Conservation (phyloP, 2,113 vertebrate species). For the Struthidea cinerea region DNA sequence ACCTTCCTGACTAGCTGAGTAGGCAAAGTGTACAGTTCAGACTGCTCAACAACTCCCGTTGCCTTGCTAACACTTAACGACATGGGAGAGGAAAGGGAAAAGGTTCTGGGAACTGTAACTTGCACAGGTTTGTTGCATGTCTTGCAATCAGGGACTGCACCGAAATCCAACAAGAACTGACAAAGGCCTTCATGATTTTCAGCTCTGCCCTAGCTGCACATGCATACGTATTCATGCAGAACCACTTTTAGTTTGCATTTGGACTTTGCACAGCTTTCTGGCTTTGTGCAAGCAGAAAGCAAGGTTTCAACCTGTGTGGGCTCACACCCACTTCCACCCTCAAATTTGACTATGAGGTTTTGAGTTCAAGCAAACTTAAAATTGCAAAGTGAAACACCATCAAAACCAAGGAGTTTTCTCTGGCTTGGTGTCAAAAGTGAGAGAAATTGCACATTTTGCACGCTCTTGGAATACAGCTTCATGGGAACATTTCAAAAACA, state of each 20-base stretch:
- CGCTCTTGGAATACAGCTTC: not conserved
- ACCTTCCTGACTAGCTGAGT: constrained; percentile 35
- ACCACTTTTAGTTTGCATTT: not conserved
- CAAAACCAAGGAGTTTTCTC: constrained; percentile 40
- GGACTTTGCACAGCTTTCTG: not conserved
- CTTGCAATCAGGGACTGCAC: not conserved
- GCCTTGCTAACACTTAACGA: not conserved
- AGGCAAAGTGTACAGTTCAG: not conserved
- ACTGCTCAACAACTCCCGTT: not conserved
- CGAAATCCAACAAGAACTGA: not conserved
- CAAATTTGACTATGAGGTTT: constrained; percentile 39
- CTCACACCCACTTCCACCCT: constrained; percentile 34
- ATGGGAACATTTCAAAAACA: constrained; percentile 31
- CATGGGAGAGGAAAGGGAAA: not conserved
- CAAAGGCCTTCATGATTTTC: not conserved
- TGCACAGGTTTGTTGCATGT: not conserved
- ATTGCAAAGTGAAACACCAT: constrained; percentile 4
- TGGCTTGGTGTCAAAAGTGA: constrained; percentile 31
- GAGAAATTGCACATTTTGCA: constrained; percentile 26
- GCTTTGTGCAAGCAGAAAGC: not conserved
- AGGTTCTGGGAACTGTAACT: not conserved
- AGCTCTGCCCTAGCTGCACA: not conserved
- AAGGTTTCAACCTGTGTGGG: constrained; percentile 41
- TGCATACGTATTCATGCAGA: not conserved
- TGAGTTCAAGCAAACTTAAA: constrained; percentile 23